Base-by-base conservation (phyloP, 2,113 vertebrate species). In the Spermophilus dauricus region DNA sequence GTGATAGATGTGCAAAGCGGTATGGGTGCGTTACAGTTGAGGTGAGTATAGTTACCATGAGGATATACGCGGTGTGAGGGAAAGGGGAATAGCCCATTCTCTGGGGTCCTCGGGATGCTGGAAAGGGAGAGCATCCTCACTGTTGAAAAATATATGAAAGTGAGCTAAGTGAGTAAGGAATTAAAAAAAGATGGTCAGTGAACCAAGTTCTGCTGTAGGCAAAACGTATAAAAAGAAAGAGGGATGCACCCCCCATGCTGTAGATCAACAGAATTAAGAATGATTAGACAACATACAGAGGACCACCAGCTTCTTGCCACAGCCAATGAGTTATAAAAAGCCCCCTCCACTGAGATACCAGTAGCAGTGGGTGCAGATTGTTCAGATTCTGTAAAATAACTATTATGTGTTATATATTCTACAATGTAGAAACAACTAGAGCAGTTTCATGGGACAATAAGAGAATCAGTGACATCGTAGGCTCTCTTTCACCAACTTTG, bases 171-270 rank as follows among this genome's bases (percentile, higher is more conserved):
- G 8, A 95, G 39, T 8, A 28, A 63, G 82, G 51, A 53, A 22
- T 56, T 51, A 12, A 82, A 32, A 67, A 37, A n/a, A 75, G 45
- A 77, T 7, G 14, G 37, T 8, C 28, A 24, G 4, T 90, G n/a
- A 82, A 37, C 91, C 39, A 86, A 78, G 58, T 28, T 72, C 34
- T 45, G 0, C 76, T 10, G 4, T 8, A 42, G 56, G 51, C 53
- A 94, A 53, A 86, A 89, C 53, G 83, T 76, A 84, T 39, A 56
- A 75, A 84, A 63, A 58, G 61, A 94, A 94, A 82, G 83, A 95
- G 42, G 78, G 37, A 94, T 45, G 8, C 45, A 45, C 45, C 45
- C 45, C 45, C 14, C 24, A 78, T 48, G 34, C 58, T 9, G 39
- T 24, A 70, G 65, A 84, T 42, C 0, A 75, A 7, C 20, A 93